Base-by-base conservation (phyloP, 2,113 vertebrate genomes). In the Trogon surrucura region DNA sequence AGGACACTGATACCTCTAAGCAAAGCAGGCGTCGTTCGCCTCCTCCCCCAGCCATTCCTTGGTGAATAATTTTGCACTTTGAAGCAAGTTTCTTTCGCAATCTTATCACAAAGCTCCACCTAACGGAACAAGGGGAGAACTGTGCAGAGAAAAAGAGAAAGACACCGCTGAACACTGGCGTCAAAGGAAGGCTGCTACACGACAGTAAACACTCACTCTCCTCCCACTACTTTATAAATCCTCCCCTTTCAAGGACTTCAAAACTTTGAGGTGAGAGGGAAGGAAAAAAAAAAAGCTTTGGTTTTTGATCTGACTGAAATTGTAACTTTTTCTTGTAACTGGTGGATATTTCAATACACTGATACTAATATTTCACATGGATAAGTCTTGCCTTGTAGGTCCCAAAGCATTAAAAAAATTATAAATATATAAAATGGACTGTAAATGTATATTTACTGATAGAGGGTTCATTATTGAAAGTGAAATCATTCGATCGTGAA, bases 101-200 rank as follows among this genome's bases (percentile, higher is more conserved):
- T 9, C 69, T 85, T 75, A 94, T 96, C 96, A 90, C 93, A 96
- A 96, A 86, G 95, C 92, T 94, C 90, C 91, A 94, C 51, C 95
- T 95, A 97, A 70, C 93, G 94, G 93, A 95, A 86, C 1, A 44
- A 89, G 41, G 27, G 23, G 30, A 87, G 60, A 97, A 96, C 30
- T 94, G 47, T 38, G 45, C 53, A 13, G 20, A 38, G 58, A 10
- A 64, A 51, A 82, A 88, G 74, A 36, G 13, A 73, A 29, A 44
- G 21, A 41, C 3, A 10, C 23, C 32, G n/a, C 62, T 26, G 16
- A 67, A 38, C 16, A 2, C 7, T 20, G 11, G 10, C n/a, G 6
- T 4, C 61, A 54, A 41, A 50, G 41, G 58, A 50, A 85, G 87
- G 34, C 36, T 30, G 18, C 41, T 60, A 26, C 23, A 34, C 44